Base-by-base conservation (phyloP, 2,797 vertebrate species). In the Arnoldichthys spilopterus region DNA sequence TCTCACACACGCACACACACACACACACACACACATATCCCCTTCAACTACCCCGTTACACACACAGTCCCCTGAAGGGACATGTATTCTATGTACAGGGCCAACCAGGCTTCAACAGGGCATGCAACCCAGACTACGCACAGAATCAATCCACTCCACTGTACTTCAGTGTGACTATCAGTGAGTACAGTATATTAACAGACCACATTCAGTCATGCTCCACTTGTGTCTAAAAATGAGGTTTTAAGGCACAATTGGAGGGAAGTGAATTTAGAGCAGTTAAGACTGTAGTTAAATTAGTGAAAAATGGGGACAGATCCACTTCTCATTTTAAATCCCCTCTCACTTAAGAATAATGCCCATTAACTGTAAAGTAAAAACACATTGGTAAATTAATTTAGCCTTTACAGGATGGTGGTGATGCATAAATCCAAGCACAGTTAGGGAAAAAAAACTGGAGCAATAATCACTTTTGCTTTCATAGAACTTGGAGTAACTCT, bases 111-210 rank as follows among this genome's bases (percentile, higher is more conserved):
- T 82, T 82, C 68, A 83, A 74, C 69, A 78, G 72, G 74, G 40
- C 75, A 73, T 64, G 58, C 53, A 74, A 59, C 83, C 75, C 76
- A 84, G 51, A 73, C 47, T 6, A 51, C 69, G 76, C 76, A 56
- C 75, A 61, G 78, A 82, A 81, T 83, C 80, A 68, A 76, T 84
- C 56, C 26, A 70, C 63, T 74, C 30, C 71, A 76, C 81, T 86
- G 80, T 82, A 78, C 70, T 77, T 75, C 54, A 79, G 59, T 34
- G 56, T 67, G 56, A 74, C 56, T 70, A 56, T 76, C 68, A 56
- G 76, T 7, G 13, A 75, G 43, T 63, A 37, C 18, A 63, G 61
- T 78, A 54, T 78, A 78, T 76, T 77, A 82, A 82, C 73, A 82
- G 72, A 79, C 76, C 49, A 73, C 40, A 78, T 76, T 56, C 43